Base-by-base conservation (phyloP, 1,140 invertebrate species). In the Drosophila arawakana region DNA sequence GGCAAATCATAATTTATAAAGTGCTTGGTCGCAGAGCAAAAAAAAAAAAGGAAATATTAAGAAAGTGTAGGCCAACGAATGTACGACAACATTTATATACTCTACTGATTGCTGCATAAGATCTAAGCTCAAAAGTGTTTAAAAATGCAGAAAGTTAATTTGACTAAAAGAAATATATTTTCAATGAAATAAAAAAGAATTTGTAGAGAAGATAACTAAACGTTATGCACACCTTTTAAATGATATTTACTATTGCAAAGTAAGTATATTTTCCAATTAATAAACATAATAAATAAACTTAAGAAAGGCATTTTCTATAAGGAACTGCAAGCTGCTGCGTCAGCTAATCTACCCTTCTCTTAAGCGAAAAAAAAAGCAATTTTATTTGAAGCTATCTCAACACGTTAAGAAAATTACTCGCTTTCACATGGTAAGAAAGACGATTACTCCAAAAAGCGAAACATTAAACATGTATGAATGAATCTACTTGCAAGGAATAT, bases 1-100 rank as follows among this genome's bases (percentile, higher is more conserved):
- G 60, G 66, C 78, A 77, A 78, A 82, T 71, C 82, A 80, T 86
- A 81, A 86, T 81, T 79, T 79, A 79, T 79, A 76, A 76, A 79
- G 77, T 76, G 68, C 73, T 67, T 39, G 44, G 61, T 57, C 46
- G 67, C 62, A 50, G 50, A 43, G 74, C 41, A 62, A 43, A 46
- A 69, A 61, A 41, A 61, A 61, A 59, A 44, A 63, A 63, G 25
- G 73, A 61, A 5, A 61, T 13, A 9, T 66, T n/a, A 47, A 1
- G 6, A 46, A 7, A 15, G 3, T 8, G 5, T 10, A 43, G 9
- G 10, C 11, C 0, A 49, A 35, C 6, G 5, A 15, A 15, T 15
- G 1, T 8, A 59, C 6, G 15, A 0, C 49, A n/a, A 55, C 9
- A 7, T 9, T 4, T 10, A 0, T 15, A 55, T 63, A 39, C 66